A percentile compares a stretch with the other conserved stretches of the same genome.
Evolutionary conservation across 1,140 invertebrate genomes (phyloP).

Genomic region (Zaprionus ornatus): DNA sequence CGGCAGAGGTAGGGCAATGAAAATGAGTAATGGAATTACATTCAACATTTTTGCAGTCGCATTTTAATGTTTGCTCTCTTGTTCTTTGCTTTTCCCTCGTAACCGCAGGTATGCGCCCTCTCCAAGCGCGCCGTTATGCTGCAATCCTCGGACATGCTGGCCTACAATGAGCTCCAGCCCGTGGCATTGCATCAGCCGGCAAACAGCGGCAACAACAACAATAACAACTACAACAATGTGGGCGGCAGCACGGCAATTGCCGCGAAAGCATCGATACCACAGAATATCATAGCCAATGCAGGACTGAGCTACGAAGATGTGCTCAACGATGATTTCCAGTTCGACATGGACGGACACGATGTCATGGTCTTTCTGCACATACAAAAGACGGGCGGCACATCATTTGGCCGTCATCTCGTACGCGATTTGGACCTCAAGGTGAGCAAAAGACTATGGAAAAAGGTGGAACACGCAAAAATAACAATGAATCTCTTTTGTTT

Average conservation of each 20-base stretch:
- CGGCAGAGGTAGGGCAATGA: slow-evolving; percentile 20
- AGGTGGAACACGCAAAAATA: too few relatives aligned
- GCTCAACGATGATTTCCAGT: slow-evolving; percentile 92
- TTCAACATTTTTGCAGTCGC: slow-evolving; percentile 37
- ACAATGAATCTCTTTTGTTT: too few relatives aligned
- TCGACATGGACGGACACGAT: slow-evolving; percentile 95
- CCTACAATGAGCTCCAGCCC: slow-evolving; percentile 74
- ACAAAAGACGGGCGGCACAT: slow-evolving; percentile 95
- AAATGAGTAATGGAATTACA: slow-evolving; percentile 52
- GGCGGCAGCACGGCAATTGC: slow-evolving; percentile 58
- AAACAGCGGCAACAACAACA: slow-evolving; percentile 49
- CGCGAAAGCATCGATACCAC: slow-evolving; percentile 71
- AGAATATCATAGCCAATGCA: slow-evolving; percentile 83
- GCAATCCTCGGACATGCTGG: slow-evolving; percentile 76
- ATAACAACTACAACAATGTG: slow-evolving; percentile 53
- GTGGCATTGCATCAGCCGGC: slow-evolving; percentile 53
- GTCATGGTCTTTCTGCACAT: slow-evolving; percentile 99
- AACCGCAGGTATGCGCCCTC: slow-evolving; percentile 88
- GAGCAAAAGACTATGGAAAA: slow-evolving; percentile 14
- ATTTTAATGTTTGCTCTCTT: slow-evolving; percentile 43
- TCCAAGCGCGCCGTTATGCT: slow-evolving; percentile 86
- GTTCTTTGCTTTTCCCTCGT: slow-evolving; percentile 5
- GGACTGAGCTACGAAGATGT: slow-evolving; percentile 92
- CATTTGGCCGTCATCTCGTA: slow-evolving; percentile 97
- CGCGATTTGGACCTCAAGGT: slow-evolving; percentile 94